phyloP scores from a whole-genome alignment of 2,113 vertebrate genomes.

The Amphiprion percula region DNA sequence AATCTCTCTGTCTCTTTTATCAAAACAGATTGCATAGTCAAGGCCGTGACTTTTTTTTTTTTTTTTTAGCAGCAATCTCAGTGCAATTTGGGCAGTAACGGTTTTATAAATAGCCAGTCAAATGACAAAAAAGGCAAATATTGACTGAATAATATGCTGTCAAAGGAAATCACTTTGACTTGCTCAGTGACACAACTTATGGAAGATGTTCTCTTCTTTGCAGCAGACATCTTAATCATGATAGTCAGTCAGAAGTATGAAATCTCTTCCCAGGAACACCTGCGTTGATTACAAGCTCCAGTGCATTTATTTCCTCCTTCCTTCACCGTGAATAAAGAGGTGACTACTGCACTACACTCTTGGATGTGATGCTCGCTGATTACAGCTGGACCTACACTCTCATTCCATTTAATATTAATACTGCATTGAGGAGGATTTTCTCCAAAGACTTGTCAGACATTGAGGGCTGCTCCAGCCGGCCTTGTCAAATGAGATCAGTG shows the following conservation, averaged over 20 bases:
- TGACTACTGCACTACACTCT: conserved; percentile 12
- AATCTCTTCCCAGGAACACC: conserved; percentile 8
- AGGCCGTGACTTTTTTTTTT: conserved; percentile 70
- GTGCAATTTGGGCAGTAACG: conserved; percentile 27
- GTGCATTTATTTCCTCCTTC: conserved; percentile 34
- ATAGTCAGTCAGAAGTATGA: conserved; percentile 8
- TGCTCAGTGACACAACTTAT: conserved; percentile 26
- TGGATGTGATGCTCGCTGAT: conserved; percentile 71
- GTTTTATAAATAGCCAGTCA: conserved; percentile 52
- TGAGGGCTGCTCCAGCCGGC: conserved; percentile 81
- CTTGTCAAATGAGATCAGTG: conserved; percentile 88
- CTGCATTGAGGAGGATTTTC: conserved; percentile 78
- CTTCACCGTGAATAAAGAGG: conserved; percentile 21
- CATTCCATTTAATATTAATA: conserved; percentile 78
- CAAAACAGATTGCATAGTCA: conserved; percentile 82
- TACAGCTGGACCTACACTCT: conserved; percentile 65
- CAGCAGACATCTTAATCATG: not conserved
- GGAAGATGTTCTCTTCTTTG: conserved; percentile 10
- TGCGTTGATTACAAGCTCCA: conserved; percentile 32
- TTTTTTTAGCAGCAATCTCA: conserved; percentile 61
- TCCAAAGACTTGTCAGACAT: conserved; percentile 82
- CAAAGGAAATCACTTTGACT: conserved; percentile 54
- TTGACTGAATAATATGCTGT: conserved; percentile 49
- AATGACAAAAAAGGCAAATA: conserved; percentile 46
- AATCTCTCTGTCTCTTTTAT: conserved; percentile 83